Conservation (phyloP, 1,140 invertebrate species). For the Araneus ventricosus region DNA sequence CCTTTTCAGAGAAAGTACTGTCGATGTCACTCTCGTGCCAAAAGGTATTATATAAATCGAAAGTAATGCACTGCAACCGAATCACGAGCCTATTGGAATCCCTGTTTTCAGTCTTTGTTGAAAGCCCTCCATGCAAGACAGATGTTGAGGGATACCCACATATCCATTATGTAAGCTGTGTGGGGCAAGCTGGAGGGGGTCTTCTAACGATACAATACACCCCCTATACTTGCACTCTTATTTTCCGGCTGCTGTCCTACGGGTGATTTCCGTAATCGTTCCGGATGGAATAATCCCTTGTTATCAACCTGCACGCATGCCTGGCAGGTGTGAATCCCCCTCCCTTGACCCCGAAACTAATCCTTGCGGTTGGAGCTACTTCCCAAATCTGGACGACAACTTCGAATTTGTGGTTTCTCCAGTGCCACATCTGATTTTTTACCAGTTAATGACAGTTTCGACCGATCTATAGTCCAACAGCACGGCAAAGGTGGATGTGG, state of each 20-base stretch:
- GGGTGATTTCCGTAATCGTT: constrained; percentile 65
- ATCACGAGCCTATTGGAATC: neutral
- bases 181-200: neutral
- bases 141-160: constrained; percentile 39
- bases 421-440: neutral
- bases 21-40: too few relatives aligned
- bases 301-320: constrained; percentile 53
- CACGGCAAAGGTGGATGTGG: neutral
- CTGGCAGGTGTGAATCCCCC: constrained; percentile 40
- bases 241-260: constrained; percentile 54
- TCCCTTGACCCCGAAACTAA: neutral
- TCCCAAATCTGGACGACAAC: neutral
- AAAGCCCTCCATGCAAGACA: constrained; percentile 30
- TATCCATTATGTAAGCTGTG: constrained; percentile 33
- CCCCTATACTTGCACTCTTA: constrained; percentile 38
- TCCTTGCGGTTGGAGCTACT: neutral
- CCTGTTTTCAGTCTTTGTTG: neutral
- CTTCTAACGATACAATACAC: constrained; percentile 17
- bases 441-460: neutral
- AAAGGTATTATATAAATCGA: neutral
- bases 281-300: constrained; percentile 49
- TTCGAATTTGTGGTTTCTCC: neutral
- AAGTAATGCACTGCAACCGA: neutral
- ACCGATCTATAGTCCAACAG: neutral
- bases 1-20: too few relatives aligned